Percentiles rank a stretch among this genome's conserved stretches.
These are phyloP conservation scores for Schlechtendalia chinensis DNA, from an alignment of 1,140 invertebrate genomes.

Conservation along the genomic window DNA sequence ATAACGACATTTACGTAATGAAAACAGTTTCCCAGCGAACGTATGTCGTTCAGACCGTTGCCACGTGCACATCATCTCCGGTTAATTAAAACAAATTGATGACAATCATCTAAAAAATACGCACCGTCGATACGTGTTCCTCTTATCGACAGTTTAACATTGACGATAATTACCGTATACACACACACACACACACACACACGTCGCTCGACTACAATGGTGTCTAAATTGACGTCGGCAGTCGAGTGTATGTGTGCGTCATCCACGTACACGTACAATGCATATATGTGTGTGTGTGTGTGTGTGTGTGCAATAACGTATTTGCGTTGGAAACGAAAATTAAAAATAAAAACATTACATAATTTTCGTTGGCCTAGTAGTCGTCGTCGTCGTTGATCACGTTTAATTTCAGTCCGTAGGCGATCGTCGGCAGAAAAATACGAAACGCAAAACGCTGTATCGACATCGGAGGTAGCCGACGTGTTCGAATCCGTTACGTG, in stretches of 20 bases:
- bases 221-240: conserved; percentile 5
- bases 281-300: too few species aligned
- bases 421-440: background rate
- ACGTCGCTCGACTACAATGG: background rate
- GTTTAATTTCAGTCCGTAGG: background rate
- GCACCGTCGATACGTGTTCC: background rate
- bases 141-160: background rate
- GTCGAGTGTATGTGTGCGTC: background rate
- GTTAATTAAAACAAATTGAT: conserved; percentile 5
- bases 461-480: too few species aligned
- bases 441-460: background rate
- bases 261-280: background rate
- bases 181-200: background rate
- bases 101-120: background rate
- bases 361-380: too few species aligned
- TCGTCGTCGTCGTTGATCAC: background rate
- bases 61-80: too few species aligned
- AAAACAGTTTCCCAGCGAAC: too few species aligned
- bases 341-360: too few species aligned
- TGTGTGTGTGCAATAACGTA: too few species aligned
- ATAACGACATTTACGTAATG: too few species aligned
- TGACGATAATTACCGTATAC: background rate
- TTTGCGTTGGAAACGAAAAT: too few species aligned
- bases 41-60: too few species aligned
- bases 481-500: too few species aligned